phyloP scores from a whole-genome alignment of 1,140 invertebrate genomes.

The Drosophila nikananu region DNA sequence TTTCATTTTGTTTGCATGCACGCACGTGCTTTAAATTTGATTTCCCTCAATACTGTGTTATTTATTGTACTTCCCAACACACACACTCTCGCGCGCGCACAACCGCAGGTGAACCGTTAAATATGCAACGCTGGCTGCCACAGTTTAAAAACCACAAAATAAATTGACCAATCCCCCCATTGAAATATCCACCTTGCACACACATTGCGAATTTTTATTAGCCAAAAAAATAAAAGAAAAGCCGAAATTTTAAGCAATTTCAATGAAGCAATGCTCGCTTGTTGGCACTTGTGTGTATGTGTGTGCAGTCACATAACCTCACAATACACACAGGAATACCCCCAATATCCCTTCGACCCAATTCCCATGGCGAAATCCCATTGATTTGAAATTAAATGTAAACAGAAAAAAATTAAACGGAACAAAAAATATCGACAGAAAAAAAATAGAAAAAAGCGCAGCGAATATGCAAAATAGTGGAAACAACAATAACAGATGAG shows the following conservation, averaged over 20 bases:
- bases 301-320: constrained; percentile 15
- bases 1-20: constrained; percentile 2
- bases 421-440: constrained; percentile 3
- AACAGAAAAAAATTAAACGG: neutral
- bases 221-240: constrained; percentile 19
- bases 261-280: constrained; percentile 28
- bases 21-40: constrained; percentile 43
- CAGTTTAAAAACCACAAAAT: constrained; percentile 57
- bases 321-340: constrained; percentile 3
- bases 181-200: constrained; percentile 8
- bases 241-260: constrained; percentile 29
- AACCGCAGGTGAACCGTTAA: constrained; percentile 46
- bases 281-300: constrained; percentile 8
- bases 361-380: constrained; percentile 17
- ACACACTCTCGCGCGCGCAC: neutral
- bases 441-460: constrained; percentile 29
- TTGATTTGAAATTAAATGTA: constrained; percentile 31
- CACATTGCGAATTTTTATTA: constrained; percentile 11
- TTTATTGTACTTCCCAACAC: constrained; percentile 10
- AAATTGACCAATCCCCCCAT: constrained; percentile 46
- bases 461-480: constrained; percentile 44
- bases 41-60: constrained; percentile 30
- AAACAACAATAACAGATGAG: constrained; percentile 24
- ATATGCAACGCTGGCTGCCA: constrained; percentile 51
- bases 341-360: constrained; percentile 33